Evolutionary conservation across 2,888 invertebrate species (phyloP).

Genomic region (Caenorhabditis virilis): DNA sequence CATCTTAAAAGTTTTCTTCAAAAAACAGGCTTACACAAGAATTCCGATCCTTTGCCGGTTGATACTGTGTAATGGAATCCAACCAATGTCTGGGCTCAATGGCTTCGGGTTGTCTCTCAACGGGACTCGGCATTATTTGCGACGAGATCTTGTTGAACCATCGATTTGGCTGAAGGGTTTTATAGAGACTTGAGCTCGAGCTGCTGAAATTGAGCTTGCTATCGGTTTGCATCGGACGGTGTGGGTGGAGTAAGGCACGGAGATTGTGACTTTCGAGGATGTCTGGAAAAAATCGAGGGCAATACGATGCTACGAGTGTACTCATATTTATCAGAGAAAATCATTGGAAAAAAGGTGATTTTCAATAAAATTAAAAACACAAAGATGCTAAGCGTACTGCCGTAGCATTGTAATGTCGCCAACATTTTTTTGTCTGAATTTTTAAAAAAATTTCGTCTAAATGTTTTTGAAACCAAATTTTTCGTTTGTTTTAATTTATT

Average conservation of each 20-base stretch:
- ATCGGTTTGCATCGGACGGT: conserved; percentile 11
- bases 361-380: too few relatives aligned
- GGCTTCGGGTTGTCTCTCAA: not conserved
- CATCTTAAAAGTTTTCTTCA: not conserved
- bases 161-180: conserved; percentile 10
- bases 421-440: too few relatives aligned
- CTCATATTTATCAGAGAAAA: too few relatives aligned
- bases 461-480: too few relatives aligned
- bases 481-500: too few relatives aligned
- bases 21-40: conserved; percentile 14
- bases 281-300: too few relatives aligned
- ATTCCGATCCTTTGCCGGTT: conserved; percentile 38
- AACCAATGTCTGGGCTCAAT: conserved; percentile 41
- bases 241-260: conserved; percentile 14
- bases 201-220: conserved; percentile 18
- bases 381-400: too few relatives aligned
- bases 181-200: conserved; percentile 19
- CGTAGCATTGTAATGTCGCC: too few relatives aligned
- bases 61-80: conserved; percentile 34
- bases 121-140: conserved; percentile 1
- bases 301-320: too few relatives aligned
- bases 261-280: conserved; percentile 6
- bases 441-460: too few relatives aligned
- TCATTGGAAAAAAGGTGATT: too few relatives aligned
- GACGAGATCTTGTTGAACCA: conserved; percentile 12